Conservation (phyloP, 2,113 vertebrate genomes). For the Recurvirostra avosetta region DNA sequence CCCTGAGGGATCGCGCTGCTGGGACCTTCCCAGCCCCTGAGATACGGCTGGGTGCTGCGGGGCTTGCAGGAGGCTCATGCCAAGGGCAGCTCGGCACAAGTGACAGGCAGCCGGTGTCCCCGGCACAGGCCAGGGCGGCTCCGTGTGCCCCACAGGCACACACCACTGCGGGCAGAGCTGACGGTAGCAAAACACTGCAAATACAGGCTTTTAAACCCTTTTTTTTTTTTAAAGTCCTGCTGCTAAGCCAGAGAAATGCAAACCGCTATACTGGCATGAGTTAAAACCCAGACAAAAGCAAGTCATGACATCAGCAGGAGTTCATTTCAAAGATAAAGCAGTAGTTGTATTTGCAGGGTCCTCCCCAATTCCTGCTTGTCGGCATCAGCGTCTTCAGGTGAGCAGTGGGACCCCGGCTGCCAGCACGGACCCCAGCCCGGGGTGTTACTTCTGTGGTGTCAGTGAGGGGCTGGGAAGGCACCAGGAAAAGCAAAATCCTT, state of each 20-base stretch:
- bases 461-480: neutral
- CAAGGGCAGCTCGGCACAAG: neutral
- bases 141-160: neutral
- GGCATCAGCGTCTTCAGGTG: neutral
- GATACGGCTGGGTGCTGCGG: accelerated
- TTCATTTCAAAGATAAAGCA: neutral
- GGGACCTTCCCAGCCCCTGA: neutral
- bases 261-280: neutral
- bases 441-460: neutral
- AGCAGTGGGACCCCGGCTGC: neutral
- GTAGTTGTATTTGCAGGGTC: neutral
- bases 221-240: neutral
- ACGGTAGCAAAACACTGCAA: neutral
- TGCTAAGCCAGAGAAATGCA: neutral
- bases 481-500: conserved; percentile 3
- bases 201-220: neutral
- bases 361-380: neutral
- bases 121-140: neutral
- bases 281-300: neutral
- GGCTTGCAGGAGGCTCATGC: neutral
- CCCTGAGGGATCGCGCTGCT: neutral
- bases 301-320: neutral
- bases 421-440: neutral
- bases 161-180: neutral
- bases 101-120: neutral